Conservation (phyloP, 2,797 vertebrate genomes). For the Lepilemur septentrionalis region DNA sequence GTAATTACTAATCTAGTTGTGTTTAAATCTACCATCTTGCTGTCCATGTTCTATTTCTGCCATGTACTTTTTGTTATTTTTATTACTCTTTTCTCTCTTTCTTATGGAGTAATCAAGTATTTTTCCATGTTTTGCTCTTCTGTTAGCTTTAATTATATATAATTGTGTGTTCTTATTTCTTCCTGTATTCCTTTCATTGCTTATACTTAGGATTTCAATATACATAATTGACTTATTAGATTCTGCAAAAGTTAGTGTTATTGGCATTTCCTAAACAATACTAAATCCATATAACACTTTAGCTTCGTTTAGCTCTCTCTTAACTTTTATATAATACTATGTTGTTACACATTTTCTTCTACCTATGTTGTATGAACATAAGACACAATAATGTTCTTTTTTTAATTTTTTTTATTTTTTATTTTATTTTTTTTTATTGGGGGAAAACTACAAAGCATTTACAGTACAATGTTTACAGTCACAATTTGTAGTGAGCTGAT, state of each 20-base stretch:
- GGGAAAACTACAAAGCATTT: no score
- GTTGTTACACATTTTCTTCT: neutral
- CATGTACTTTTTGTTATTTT: neutral
- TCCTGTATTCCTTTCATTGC: neutral
- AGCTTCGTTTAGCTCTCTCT: neutral
- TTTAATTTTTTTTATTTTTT: no score
- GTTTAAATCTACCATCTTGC: neutral
- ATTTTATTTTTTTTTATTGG: no score
- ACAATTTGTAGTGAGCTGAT: no score
- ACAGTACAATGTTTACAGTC: no score
- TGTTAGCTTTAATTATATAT: neutral
- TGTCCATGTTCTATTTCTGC: neutral
- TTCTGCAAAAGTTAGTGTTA: neutral
- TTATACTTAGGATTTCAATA: neutral
- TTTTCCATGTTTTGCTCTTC: neutral
- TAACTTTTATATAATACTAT: neutral
- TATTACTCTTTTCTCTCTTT: neutral
- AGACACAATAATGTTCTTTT: neutral
- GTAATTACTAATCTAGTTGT: neutral
- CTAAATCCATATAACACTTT: neutral
- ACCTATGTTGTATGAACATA: neutral
- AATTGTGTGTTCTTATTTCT: neutral
- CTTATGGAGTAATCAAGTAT: neutral
- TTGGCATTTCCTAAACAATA: neutral
- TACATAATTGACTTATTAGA: neutral